Evolutionary conservation across 2,888 invertebrate genomes (phyloP).

Genomic region (Alloplasta piceator): DNA sequence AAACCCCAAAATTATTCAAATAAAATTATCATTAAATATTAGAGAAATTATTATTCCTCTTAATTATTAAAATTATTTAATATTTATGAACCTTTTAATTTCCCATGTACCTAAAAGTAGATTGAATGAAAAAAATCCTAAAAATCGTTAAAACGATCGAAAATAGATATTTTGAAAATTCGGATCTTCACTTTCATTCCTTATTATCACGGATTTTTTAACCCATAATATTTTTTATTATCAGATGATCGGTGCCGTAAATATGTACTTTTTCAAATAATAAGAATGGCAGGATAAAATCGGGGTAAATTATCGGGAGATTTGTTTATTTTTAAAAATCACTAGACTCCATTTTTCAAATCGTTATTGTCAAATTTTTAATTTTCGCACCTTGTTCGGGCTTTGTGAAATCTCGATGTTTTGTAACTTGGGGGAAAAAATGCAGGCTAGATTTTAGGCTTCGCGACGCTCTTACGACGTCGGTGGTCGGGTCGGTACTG

Average conservation of each 20-base stretch:
- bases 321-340: background rate
- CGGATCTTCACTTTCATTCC: background rate
- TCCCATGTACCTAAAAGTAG: no score
- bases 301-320: background rate
- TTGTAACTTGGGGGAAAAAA: no score
- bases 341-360: conserved; percentile 8
- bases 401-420: background rate
- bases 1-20: no score
- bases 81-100: no score
- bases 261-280: no score
- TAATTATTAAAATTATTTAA: no score
- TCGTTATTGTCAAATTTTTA: background rate
- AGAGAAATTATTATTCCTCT: no score
- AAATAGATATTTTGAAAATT: no score
- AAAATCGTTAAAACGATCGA: no score
- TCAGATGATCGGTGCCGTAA: no score
- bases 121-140: no score
- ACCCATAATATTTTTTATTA: conserved; percentile 1
- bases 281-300: background rate
- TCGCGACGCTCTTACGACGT: conserved; percentile 70
- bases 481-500: conserved; percentile 81
- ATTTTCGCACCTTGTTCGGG: conserved; percentile 12
- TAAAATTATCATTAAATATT: no score
- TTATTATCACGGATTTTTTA: conserved; percentile 13
- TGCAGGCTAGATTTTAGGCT: conserved; percentile 52